These are phyloP conservation scores for Drosophila demipolita DNA, from an alignment of 2,888 invertebrate genomes.

Conservation along the genomic window DNA sequence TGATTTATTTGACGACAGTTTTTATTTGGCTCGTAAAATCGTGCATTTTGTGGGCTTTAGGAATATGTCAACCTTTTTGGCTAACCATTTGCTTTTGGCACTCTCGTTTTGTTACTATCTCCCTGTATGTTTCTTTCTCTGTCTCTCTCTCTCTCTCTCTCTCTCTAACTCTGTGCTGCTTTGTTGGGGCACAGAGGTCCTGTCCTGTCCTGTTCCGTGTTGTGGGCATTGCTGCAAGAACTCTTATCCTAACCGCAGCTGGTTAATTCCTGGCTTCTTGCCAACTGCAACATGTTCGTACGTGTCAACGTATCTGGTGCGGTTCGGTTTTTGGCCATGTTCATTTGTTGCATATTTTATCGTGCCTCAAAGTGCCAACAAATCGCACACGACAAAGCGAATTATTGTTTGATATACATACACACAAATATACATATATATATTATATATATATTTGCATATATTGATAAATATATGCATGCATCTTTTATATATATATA, in stretches of 20 bases:
- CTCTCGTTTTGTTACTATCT: background rate
- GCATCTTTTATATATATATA: background rate
- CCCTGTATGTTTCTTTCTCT: background rate
- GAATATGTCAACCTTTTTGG: constrained; percentile 46
- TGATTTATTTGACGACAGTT: constrained; percentile 59
- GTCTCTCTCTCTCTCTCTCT: background rate
- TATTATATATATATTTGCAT: background rate
- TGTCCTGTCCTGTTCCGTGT: background rate
- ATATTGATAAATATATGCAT: background rate
- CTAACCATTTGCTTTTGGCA: constrained; percentile 20
- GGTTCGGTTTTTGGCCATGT: constrained; percentile 47
- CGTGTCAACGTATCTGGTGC: constrained; percentile 24
- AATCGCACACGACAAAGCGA: constrained; percentile 52
- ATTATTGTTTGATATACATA: constrained; percentile 11
- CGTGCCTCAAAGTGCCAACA: constrained; percentile 53
- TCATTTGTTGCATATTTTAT: constrained; percentile 71
- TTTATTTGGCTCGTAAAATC: constrained; percentile 20
- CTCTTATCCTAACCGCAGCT: constrained; percentile 47
- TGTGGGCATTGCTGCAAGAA: constrained; percentile 30
- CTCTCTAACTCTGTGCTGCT: background rate
- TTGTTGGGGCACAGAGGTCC: background rate
- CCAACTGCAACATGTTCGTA: constrained; percentile 47
- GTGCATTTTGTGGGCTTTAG: constrained; percentile 6
- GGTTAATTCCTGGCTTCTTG: constrained; percentile 68
- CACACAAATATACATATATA: background rate